Conservation (phyloP, 2,888 invertebrate species). For the Diaprepes abbreviatus region DNA sequence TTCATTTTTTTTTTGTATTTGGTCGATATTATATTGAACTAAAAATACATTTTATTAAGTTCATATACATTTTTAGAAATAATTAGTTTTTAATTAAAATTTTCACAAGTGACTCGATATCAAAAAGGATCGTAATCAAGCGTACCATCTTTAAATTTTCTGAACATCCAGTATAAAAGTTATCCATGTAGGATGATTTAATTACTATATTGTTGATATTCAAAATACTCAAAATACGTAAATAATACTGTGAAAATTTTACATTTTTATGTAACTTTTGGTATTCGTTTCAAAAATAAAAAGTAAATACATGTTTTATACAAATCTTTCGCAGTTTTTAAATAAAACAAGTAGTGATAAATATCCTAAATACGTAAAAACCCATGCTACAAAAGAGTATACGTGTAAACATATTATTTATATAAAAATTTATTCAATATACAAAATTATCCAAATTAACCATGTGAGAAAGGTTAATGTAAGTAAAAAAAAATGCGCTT, state of each 20-base stretch:
- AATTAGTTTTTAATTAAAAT: too few species aligned
- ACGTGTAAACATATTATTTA: slow-evolving; percentile 61
- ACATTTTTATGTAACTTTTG: slow-evolving; percentile 41
- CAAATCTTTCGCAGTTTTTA: slow-evolving; percentile 53
- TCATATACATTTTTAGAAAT: too few species aligned
- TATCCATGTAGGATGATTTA: slow-evolving; percentile 67
- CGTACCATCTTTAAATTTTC: slow-evolving; percentile 14
- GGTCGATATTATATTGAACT: too few species aligned
- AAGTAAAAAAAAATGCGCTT: too few species aligned
- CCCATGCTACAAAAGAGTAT: slow-evolving; percentile 66
- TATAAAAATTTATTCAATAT: slow-evolving; percentile 60
- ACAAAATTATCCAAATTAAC: not conserved
- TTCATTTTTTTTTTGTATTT: too few species aligned
- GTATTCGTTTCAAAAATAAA: slow-evolving; percentile 41
- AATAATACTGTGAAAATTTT: slow-evolving; percentile 55
- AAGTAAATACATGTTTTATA: slow-evolving; percentile 17
- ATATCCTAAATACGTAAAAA: slow-evolving; percentile 63
- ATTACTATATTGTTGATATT: slow-evolving; percentile 55
- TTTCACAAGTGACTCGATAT: too few species aligned
- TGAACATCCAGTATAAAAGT: slow-evolving; percentile 55
- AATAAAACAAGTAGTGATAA: slow-evolving; percentile 39
- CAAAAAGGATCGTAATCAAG: too few species aligned
- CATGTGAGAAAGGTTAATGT: too few species aligned
- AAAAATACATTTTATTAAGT: too few species aligned
- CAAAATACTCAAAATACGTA: slow-evolving; percentile 59